phyloP scores from a whole-genome alignment of 2,888 invertebrate genomes.

The Dione juno region DNA sequence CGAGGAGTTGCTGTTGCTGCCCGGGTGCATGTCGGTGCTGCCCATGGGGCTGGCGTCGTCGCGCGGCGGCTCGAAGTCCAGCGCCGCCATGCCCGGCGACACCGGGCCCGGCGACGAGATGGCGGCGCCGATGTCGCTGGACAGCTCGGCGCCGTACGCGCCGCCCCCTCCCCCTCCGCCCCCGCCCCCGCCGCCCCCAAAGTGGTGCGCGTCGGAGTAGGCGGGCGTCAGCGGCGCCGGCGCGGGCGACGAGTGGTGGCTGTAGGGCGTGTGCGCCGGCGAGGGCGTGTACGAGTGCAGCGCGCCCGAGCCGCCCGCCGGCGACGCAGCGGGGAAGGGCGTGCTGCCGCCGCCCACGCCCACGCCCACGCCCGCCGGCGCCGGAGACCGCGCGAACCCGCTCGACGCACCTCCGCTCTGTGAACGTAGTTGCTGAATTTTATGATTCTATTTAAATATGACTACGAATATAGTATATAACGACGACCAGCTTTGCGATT shows the following conservation, averaged over 20 bases:
- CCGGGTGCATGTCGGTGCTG: conserved; percentile 60
- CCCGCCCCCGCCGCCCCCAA: conserved; percentile 44
- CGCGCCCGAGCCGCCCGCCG: conserved; percentile 56
- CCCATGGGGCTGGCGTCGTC: conserved; percentile 58
- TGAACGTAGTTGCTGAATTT: background rate
- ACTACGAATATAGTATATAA: too few relatives aligned
- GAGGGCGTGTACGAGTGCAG: conserved; percentile 70
- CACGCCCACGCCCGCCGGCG: conserved; percentile 47
- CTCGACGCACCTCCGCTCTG: conserved; percentile 55
- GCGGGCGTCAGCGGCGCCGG: conserved; percentile 60
- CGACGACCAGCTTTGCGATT: too few relatives aligned
- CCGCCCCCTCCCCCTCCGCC: conserved; percentile 31
- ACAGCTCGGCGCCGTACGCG: conserved; percentile 87
- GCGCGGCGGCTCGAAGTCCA: conserved; percentile 88
- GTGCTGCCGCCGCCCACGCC: conserved; percentile 51
- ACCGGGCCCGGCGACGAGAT: conserved; percentile 88
- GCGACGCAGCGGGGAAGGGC: conserved; percentile 69
- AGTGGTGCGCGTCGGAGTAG: conserved; percentile 55
- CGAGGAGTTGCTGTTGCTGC: conserved; percentile 63
- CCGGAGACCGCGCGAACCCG: conserved; percentile 58
- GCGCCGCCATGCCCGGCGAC: conserved; percentile 87
- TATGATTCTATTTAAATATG: too few relatives aligned
- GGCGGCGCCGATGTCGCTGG: conserved; percentile 90
- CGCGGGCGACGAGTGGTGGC: conserved; percentile 75
- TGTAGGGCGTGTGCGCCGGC: conserved; percentile 76